These are phyloP conservation scores for Sitta europaea DNA, from an alignment of 2,113 vertebrate species.

Conservation along the genomic window DNA sequence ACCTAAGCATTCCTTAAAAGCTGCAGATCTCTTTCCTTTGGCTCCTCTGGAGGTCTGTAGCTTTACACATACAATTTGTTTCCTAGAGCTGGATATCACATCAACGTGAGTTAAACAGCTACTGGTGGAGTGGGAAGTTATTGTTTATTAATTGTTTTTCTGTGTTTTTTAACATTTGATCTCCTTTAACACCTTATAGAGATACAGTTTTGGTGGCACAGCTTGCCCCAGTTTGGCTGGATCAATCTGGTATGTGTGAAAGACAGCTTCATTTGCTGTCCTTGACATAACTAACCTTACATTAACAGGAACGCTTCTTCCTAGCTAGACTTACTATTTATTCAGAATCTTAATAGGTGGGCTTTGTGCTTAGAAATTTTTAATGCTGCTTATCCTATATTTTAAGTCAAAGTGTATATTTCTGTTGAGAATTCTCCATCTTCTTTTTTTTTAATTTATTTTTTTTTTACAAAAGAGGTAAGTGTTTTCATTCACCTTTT, in stretches of 20 bases:
- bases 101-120: not conserved
- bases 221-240: constrained; percentile 13
- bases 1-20: not conserved
- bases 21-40: not conserved
- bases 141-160: constrained; percentile 30
- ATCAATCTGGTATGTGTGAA: constrained; percentile 49
- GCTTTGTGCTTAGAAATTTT: constrained; percentile 56
- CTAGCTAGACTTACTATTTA: constrained; percentile 39
- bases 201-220: constrained; percentile 36
- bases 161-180: constrained; percentile 23
- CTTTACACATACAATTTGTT: not conserved
- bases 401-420: constrained; percentile 70
- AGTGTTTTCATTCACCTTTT: constrained; percentile 68
- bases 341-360: constrained; percentile 67
- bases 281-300: constrained; percentile 71
- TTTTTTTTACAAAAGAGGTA: constrained; percentile 35
- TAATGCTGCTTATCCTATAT: constrained; percentile 56
- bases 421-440: constrained; percentile 61
- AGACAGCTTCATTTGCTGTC: constrained; percentile 67
- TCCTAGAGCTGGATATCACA: not conserved
- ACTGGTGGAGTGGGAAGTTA: not conserved
- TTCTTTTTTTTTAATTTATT: not conserved
- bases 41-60: not conserved
- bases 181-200: not conserved
- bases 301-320: constrained; percentile 31